A percentile compares a stretch with the other conserved stretches of the same genome.
Conservation (phyloP, 1,140 invertebrate species). For the Drosophila kikkawai region DNA sequence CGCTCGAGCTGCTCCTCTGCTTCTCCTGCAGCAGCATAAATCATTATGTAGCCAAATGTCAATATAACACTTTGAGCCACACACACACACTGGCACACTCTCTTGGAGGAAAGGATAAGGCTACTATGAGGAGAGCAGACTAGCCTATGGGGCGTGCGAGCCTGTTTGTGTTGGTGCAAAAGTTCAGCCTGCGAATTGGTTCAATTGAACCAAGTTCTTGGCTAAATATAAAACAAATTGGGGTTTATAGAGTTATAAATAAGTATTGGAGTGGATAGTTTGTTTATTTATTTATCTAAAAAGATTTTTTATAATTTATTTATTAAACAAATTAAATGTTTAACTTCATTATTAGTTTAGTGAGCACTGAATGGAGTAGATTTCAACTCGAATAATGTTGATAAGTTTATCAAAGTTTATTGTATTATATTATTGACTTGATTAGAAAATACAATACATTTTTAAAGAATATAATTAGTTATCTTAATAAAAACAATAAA, state of each 20-base stretch:
- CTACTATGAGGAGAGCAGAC: slow-evolving; percentile 31
- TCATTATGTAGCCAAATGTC: slow-evolving; percentile 78
- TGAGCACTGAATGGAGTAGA: neutral
- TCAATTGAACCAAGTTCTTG: slow-evolving; percentile 46
- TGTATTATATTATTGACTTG: no score
- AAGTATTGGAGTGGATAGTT: rapidly evolving
- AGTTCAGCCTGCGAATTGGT: slow-evolving; percentile 42
- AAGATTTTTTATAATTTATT: neutral
- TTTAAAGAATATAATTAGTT: no score
- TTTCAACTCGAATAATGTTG: no score
- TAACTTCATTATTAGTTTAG: neutral
- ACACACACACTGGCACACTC: neutral
- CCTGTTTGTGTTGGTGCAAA: slow-evolving; percentile 21
- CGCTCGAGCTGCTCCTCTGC: slow-evolving; percentile 1
- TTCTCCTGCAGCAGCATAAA: slow-evolving; percentile 68
- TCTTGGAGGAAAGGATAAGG: slow-evolving; percentile 30
- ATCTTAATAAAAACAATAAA: no score
- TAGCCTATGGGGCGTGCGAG: slow-evolving; percentile 13
- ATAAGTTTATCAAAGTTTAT: no score
- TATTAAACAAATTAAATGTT: neutral
- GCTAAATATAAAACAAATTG: slow-evolving; percentile 14
- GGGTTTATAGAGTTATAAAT: neutral
- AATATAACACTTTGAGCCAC: slow-evolving; percentile 74
- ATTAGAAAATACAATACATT: no score
- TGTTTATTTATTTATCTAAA: neutral